phyloP scores from a whole-genome alignment of 2,888 invertebrate genomes.

The Molorchus minor region DNA sequence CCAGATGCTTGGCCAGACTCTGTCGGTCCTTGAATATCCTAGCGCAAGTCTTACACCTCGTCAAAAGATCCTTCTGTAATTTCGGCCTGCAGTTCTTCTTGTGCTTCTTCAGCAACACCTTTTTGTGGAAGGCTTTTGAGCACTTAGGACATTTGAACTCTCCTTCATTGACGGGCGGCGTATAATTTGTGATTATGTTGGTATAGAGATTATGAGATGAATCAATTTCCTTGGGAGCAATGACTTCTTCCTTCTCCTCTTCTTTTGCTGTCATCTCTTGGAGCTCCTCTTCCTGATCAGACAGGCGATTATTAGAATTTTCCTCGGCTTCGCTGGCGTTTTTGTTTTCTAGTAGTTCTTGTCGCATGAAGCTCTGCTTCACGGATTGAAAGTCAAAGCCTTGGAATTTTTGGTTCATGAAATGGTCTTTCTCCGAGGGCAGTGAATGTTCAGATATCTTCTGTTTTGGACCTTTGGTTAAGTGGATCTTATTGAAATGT shows the following conservation, averaged over 20 bases:
- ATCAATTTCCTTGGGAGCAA: slow-evolving; percentile 60
- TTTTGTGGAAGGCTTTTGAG: slow-evolving; percentile 67
- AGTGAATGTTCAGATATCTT: slow-evolving; percentile 28
- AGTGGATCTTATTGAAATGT: slow-evolving; percentile 67
- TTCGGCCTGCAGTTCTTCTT: slow-evolving; percentile 66
- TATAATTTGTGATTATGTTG: slow-evolving; percentile 62
- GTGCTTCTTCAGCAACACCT: slow-evolving; percentile 67
- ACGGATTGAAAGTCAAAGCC: slow-evolving; percentile 56
- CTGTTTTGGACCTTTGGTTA: slow-evolving; percentile 45
- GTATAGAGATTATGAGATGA: slow-evolving; percentile 59
- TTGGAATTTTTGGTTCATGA: slow-evolving; percentile 58
- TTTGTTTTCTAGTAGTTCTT: slow-evolving; percentile 51
- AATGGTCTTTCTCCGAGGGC: slow-evolving; percentile 46
- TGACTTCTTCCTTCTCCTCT: slow-evolving; percentile 21
- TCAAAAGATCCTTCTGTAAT: slow-evolving; percentile 65
- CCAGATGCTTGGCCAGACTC: slow-evolving; percentile 65
- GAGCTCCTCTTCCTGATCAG: slow-evolving; percentile 36
- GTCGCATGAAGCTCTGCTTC: slow-evolving; percentile 57
- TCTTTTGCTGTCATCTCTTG: slow-evolving; percentile 27
- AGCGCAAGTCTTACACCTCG: slow-evolving; percentile 67
- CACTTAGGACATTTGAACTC: slow-evolving; percentile 67
- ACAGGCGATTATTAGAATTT: slow-evolving; percentile 34
- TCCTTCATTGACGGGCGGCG: slow-evolving; percentile 62
- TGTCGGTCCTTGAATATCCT: slow-evolving; percentile 68
- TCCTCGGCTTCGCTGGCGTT: slow-evolving; percentile 38